Evolutionary conservation across 2,113 vertebrate genomes (phyloP).

Genomic region (Phaethon lepturus): DNA sequence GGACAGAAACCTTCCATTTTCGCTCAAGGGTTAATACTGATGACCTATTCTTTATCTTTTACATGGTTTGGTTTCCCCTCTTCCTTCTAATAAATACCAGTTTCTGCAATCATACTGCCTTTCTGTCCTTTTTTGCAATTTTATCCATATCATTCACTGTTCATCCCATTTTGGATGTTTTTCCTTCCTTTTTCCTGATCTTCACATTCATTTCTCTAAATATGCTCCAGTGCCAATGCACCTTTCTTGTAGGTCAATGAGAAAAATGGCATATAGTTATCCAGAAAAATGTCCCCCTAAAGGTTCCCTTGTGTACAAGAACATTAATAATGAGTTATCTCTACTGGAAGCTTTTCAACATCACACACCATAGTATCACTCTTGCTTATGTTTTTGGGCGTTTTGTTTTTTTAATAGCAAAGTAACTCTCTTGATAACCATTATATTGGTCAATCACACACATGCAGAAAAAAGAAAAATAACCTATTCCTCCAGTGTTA

Average conservation of each 20-base stretch:
- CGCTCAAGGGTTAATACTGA: not conserved
- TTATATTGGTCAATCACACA: not conserved
- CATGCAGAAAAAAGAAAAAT: not conserved
- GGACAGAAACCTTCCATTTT: not conserved
- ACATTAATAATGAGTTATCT: not conserved
- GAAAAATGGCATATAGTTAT: not conserved
- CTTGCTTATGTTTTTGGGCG: not conserved
- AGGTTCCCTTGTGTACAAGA: not conserved
- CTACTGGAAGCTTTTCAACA: not conserved
- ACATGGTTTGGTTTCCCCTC: not conserved
- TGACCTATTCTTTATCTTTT: not conserved
- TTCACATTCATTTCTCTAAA: not conserved
- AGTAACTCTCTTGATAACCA: not conserved
- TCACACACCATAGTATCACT: not conserved
- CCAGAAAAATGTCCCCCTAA: not conserved
- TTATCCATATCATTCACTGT: not conserved
- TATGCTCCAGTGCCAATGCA: not conserved
- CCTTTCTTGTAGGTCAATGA: not conserved
- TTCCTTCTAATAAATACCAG: not conserved
- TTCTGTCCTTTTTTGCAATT: not conserved
- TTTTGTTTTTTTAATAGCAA: not conserved
- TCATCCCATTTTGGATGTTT: not conserved
- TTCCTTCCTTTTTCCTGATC: not conserved
- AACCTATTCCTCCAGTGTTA: not conserved
- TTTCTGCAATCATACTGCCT: not conserved